phyloP scores from a whole-genome alignment of 1,140 invertebrate species.

The Trinorchestia longiramus region DNA sequence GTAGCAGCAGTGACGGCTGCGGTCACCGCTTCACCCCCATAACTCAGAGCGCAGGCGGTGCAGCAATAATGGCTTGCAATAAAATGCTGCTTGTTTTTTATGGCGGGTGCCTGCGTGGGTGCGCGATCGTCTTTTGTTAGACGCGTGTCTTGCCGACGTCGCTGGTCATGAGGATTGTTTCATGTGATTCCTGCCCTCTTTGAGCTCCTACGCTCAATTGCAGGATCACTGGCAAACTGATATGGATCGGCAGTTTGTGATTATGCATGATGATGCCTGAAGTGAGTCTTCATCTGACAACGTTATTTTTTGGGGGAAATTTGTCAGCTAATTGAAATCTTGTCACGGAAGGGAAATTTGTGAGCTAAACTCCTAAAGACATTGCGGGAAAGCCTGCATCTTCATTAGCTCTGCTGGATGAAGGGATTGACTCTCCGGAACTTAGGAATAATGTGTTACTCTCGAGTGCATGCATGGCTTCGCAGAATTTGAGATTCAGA shows the following conservation, averaged over 20 bases:
- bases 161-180: neutral
- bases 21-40: neutral
- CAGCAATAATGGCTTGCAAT: slow-evolving; percentile 44
- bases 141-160: neutral
- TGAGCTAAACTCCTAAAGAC: neutral
- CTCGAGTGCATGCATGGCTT: no score
- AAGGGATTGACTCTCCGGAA: neutral
- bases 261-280: neutral
- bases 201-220: neutral
- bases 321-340: neutral
- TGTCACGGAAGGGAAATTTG: neutral
- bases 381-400: neutral
- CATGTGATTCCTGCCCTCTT: neutral
- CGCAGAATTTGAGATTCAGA: neutral
- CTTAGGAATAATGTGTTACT: neutral
- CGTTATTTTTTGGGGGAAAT: neutral
- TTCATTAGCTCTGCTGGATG: neutral
- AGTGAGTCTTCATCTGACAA: neutral
- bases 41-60: neutral
- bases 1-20: neutral
- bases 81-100: slow-evolving; percentile 38
- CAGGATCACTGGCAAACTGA: neutral
- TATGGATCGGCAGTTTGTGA: neutral
- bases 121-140: slow-evolving; percentile 22
- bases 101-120: neutral